Conservation (phyloP, 2,797 vertebrate species). For the Poeciliopsis infans region DNA sequence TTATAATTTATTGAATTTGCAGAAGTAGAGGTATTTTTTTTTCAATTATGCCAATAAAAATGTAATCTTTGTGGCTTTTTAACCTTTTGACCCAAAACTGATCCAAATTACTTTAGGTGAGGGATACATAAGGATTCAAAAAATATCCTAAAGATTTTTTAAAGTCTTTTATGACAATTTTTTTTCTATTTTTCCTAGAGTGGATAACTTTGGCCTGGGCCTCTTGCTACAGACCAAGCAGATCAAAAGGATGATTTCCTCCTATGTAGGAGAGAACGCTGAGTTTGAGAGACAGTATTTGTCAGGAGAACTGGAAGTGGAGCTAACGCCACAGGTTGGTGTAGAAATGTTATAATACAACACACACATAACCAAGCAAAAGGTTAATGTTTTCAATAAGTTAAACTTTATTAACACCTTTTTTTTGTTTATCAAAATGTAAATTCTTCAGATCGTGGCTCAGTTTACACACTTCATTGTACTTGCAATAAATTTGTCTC, state of each 20-base stretch:
- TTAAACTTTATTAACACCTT: not conserved
- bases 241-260: slow-evolving; percentile 97
- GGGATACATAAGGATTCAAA: not conserved
- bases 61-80: not conserved
- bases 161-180: not conserved
- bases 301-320: slow-evolving; percentile 93
- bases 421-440: not conserved
- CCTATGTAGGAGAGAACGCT: slow-evolving; percentile 95
- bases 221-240: slow-evolving; percentile 92
- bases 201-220: slow-evolving; percentile 96
- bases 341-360: not conserved
- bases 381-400: no score
- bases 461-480: not conserved
- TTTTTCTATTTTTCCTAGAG: slow-evolving; percentile 73
- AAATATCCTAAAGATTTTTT: not conserved
- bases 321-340: slow-evolving; percentile 94
- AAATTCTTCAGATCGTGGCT: not conserved
- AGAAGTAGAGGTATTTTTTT: not conserved
- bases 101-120: not conserved
- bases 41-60: not conserved
- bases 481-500: slow-evolving; percentile 1
- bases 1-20: not conserved
- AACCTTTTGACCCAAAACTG: not conserved
- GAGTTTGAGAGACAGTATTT: slow-evolving; percentile 97
- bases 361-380: not conserved